A percentile compares a stretch with the other conserved stretches of the same genome.
Conservation (phyloP, 1,140 invertebrate genomes). For the Camponotus vicinus region DNA sequence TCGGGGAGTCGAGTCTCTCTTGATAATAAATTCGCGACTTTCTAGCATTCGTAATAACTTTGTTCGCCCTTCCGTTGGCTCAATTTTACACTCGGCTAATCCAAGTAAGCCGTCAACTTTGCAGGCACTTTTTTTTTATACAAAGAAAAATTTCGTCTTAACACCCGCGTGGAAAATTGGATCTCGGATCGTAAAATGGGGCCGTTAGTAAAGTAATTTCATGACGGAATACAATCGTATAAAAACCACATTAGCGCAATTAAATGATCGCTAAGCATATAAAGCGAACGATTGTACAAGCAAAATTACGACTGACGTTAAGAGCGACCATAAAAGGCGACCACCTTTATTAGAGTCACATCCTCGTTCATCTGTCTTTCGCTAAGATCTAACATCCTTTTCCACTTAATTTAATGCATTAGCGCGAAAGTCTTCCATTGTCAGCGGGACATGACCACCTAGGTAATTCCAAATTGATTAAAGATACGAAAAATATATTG, state of each 20-base stretch:
- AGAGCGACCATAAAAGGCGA: slow-evolving; percentile 6
- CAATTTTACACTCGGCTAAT: slow-evolving; percentile 14
- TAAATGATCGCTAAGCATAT: slow-evolving; percentile 10
- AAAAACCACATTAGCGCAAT: slow-evolving; percentile 45
- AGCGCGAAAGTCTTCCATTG: background rate
- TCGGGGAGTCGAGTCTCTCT: too few relatives aligned
- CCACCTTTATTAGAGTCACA: background rate
- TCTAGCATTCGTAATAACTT: background rate
- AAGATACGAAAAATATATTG: background rate
- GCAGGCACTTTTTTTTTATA: background rate
- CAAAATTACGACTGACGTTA: slow-evolving; percentile 25
- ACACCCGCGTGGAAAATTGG: slow-evolving; percentile 1
- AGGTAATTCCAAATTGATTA: slow-evolving; percentile 17
- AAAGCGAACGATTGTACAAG: slow-evolving; percentile 30
- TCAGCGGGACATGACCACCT: background rate
- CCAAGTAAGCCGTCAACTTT: background rate
- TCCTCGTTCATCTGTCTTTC: background rate
- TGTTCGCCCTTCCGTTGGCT: background rate
- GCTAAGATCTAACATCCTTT: background rate
- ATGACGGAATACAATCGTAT: background rate
- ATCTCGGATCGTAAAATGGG: background rate
- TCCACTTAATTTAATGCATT: slow-evolving; percentile 5
- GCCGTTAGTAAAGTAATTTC: background rate
- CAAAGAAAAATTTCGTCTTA: background rate
- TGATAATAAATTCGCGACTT: slow-evolving; percentile 11